Evolutionary conservation across 2,113 vertebrate genomes (phyloP).

Genomic region (Myotis lucifugus): DNA sequence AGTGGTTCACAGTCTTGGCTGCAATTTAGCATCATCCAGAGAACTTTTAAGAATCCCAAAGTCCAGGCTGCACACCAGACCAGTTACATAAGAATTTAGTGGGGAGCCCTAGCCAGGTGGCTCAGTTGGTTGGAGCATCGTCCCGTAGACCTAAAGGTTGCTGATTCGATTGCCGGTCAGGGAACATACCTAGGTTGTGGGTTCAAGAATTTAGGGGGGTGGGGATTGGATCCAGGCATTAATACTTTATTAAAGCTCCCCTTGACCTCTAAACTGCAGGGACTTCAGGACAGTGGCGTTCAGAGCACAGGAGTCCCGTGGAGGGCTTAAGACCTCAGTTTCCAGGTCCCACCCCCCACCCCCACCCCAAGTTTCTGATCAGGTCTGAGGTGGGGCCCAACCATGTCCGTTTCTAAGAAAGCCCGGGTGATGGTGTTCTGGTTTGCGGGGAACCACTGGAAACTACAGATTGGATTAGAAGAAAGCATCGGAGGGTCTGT

Average conservation of each 20-base stretch:
- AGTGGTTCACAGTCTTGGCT: background rate
- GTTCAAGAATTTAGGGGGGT: background rate
- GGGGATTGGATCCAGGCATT: background rate
- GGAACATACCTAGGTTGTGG: background rate
- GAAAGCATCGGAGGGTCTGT: rapidly evolving
- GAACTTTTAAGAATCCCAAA: background rate
- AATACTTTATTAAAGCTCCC: background rate
- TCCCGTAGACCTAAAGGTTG: background rate
- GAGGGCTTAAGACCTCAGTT: background rate
- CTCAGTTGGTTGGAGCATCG: background rate
- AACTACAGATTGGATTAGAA: background rate
- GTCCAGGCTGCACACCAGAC: background rate
- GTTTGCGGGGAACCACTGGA: background rate
- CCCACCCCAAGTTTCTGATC: background rate
- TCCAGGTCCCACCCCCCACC: too few relatives aligned
- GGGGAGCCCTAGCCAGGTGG: background rate
- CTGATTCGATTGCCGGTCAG: background rate
- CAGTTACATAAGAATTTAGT: background rate
- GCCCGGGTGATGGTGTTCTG: background rate
- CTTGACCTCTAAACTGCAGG: background rate
- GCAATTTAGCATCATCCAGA: background rate
- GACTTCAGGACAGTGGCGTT: background rate
- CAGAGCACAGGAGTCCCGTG: background rate
- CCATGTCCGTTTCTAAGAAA: background rate
- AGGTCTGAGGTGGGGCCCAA: background rate